These are phyloP conservation scores for Oryzias celebensis DNA, from an alignment of 2,113 vertebrate species.

Conservation along the genomic window DNA sequence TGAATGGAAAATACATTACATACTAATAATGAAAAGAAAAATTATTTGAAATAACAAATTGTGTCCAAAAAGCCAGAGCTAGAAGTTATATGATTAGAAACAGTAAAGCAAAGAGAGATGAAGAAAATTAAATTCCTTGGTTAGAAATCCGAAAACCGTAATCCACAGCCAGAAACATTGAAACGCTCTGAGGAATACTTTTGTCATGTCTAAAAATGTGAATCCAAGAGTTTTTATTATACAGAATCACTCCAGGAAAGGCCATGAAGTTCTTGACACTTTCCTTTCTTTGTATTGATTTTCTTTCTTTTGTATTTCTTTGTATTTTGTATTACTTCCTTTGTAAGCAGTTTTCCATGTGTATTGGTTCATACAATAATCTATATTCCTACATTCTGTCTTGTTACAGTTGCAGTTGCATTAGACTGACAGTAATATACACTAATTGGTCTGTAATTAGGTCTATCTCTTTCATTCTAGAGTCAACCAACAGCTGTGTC, in stretches of 20 bases:
- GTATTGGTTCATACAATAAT: constrained; percentile 18
- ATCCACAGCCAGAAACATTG: no score
- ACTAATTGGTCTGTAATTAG: constrained; percentile 68
- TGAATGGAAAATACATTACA: neutral
- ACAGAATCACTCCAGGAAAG: no score
- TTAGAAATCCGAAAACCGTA: neutral
- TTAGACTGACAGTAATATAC: constrained; percentile 63
- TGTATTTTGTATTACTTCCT: constrained; percentile 5
- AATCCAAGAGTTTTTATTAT: no score
- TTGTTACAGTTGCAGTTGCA: constrained; percentile 32
- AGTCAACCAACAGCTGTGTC: constrained; percentile 56
- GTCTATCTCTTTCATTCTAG: constrained; percentile 54
- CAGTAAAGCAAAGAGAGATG: neutral
- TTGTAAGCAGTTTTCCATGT: constrained; percentile 17
- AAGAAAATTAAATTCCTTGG: neutral
- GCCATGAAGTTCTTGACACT: no score
- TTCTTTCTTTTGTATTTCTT: constrained; percentile 26
- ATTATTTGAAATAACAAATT: no score
- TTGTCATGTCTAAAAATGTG: no score
- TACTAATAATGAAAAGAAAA: no score
- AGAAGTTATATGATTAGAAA: no score
- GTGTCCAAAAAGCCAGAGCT: no score
- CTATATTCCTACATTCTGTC: constrained; percentile 38
- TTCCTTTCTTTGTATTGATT: no score
- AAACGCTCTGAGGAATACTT: no score